Percentiles rank a stretch among this genome's conserved stretches.
These are phyloP conservation scores for Crypturellus tataupa DNA, from an alignment of 2,797 vertebrate species.

Conservation along the genomic window DNA sequence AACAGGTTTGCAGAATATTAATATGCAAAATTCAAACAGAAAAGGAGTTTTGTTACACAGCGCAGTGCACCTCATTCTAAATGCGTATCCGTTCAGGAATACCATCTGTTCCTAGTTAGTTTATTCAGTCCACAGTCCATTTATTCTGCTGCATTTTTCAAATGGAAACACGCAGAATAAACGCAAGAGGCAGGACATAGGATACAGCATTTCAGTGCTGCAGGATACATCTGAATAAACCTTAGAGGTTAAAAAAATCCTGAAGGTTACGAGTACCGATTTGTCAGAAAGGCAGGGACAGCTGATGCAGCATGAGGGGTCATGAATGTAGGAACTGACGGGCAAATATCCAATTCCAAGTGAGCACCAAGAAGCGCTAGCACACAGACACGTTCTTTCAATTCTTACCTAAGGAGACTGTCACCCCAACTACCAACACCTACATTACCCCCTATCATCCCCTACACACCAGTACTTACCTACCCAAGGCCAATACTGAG, in stretches of 20 bases:
- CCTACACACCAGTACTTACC: background rate
- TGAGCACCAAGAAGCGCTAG: background rate
- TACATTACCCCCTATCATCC: background rate
- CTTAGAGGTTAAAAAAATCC: background rate
- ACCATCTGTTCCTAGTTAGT: constrained; percentile 3
- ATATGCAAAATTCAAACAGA: background rate
- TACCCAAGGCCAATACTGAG: background rate
- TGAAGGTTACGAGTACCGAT: background rate
- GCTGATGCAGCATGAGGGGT: background rate
- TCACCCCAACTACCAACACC: background rate
- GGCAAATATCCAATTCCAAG: background rate
- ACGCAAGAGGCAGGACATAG: background rate
- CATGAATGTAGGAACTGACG: accelerated
- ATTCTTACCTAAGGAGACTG: background rate
- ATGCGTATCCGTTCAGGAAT: constrained; percentile 22
- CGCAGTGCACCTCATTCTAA: background rate
- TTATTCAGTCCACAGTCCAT: background rate
- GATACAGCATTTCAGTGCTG: background rate
- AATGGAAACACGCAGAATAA: background rate
- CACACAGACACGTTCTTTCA: background rate
- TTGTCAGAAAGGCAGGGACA: background rate
- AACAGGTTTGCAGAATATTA: background rate
- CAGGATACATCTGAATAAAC: constrained; percentile 22
- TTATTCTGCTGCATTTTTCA: background rate
- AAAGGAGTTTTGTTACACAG: background rate